Base-by-base conservation (phyloP, 2,113 vertebrate genomes). In the Colinus virginianus region DNA sequence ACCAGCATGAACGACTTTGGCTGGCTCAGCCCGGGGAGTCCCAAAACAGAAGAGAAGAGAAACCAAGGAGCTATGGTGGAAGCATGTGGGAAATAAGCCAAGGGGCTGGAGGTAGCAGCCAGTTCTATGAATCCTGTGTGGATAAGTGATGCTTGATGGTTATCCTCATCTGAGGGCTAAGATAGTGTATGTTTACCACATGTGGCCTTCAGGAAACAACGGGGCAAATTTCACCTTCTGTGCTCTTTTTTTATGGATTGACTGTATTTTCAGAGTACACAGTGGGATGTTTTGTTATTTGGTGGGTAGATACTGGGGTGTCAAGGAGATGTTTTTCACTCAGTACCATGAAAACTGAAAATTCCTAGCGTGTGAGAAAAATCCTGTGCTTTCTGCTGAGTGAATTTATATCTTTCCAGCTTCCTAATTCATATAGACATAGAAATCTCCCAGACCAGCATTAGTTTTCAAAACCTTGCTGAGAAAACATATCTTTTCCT, bases 401-500 rank as follows among this genome's bases (percentile, higher is more conserved):
- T 55, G 32, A 11, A 56, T 84, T 82, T 90, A 11, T n/a, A 26
- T 55, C 36, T 96, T 96, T 88, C 70, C 53, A 51, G 63, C 85
- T 80, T 93, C 85, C 76, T 86, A 40, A 78, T 85, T 42, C 49
- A 51, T 28, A 22, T 26, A 64, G 87, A 84, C 58, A 70, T 16
- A 74, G 51, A 78, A 90, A 42, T 42, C 53, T 21, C 15, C 25
- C 38, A 72, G 43, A 71, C 42, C 36, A 61, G 26, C 61, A 53
- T 63, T 90, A 13, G 13, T 64, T 78, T 94, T 95, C 81, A 58
- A 61, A 89, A 78, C 38, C 55, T 11, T 87, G 61, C 51, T 58
- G 70, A 80, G 78, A 91, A 91, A 94, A 94, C 76, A 68, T 16
- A 55, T 49, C 3, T 78, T 90, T 95, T 87, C 45, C 45, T 59